Conservation (phyloP, 2,888 invertebrate species). For the Plebejus anna region DNA sequence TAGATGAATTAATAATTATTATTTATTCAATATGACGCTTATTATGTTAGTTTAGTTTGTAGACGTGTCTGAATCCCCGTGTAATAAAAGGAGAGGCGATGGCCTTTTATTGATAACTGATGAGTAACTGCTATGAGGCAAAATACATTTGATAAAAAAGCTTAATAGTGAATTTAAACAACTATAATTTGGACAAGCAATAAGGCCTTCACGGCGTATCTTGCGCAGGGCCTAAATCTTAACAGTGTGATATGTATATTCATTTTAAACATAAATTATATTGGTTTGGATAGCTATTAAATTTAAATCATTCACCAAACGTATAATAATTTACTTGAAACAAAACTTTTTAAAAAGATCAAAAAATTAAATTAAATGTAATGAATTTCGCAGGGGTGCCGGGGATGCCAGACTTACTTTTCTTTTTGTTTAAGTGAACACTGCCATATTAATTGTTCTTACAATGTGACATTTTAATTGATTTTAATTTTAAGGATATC, state of each 20-base stretch:
- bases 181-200: neutral
- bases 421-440: slow-evolving; percentile 51
- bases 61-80: slow-evolving; percentile 24
- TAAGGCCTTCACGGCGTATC: neutral
- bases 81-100: neutral
- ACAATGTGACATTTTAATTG: slow-evolving; percentile 33
- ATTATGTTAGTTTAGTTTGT: slow-evolving; percentile 53
- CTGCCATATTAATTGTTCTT: slow-evolving; percentile 60
- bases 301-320: neutral
- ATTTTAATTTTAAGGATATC: slow-evolving; percentile 24
- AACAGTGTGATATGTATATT: neutral
- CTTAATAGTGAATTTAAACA: neutral
- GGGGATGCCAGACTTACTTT: slow-evolving; percentile 26
- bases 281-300: neutral
- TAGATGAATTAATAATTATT: slow-evolving; percentile 35
- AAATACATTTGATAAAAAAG: neutral
- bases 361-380: neutral
- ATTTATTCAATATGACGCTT: slow-evolving; percentile 55
- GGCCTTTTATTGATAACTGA: neutral
- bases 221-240: neutral
- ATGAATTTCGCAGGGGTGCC: neutral
- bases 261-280: neutral
- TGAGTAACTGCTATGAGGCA: neutral
- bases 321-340: neutral
- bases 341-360: neutral